Base-by-base conservation (phyloP, 1,140 invertebrate genomes). In the Sarcophaga peregrina region DNA sequence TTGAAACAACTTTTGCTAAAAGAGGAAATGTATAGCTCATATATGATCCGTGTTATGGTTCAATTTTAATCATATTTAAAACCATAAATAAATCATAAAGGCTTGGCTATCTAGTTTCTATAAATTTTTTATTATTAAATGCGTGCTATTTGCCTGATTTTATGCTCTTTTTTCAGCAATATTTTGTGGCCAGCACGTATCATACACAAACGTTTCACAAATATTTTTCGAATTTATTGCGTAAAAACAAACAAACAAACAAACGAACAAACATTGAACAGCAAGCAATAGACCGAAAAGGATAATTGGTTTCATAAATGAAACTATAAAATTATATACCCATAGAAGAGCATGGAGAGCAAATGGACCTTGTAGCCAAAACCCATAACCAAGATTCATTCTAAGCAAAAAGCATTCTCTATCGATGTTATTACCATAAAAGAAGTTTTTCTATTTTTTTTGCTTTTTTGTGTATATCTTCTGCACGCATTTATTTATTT, bases 291-390 rank as follows among this genome's bases (percentile, higher is more conserved):
- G 54, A 46, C 7, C n/a, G 25, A 76, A 48, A 76, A 17, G 47
- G 47, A 78, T 78, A 78, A 78, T 50, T 20, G 75, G 15, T 78
- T 78, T 78, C 75, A 78, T 78, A 78, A 78, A 78, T 52, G 75
- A 52, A 17, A 78, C 47, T 78, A 78, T 50, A 78, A 50, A 78
- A 78, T 48, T 48, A 50, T 78, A 50, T 50, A 78, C 47, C 75
- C 17, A 78, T 78, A 50, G 75, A 52, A 37, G 25, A 37, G 25
- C n/a, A 37, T 1, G 4, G 75, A 52, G 17, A 78, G n/a, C 47
- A 50, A 78, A 78, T 78, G 75, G 48, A 78, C 75, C 75, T 50
- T 47, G 20, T n/a, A 73, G 6, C 47, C 45, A 9, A 52, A 48
- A 50, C 50, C 75, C 48, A 78, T 17, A 78, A 50, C 47, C n/a